Percentiles rank a stretch among this genome's conserved stretches.
phyloP scores from a whole-genome alignment of 2,888 invertebrate genomes.

The Sepiola atlantica region DNA sequence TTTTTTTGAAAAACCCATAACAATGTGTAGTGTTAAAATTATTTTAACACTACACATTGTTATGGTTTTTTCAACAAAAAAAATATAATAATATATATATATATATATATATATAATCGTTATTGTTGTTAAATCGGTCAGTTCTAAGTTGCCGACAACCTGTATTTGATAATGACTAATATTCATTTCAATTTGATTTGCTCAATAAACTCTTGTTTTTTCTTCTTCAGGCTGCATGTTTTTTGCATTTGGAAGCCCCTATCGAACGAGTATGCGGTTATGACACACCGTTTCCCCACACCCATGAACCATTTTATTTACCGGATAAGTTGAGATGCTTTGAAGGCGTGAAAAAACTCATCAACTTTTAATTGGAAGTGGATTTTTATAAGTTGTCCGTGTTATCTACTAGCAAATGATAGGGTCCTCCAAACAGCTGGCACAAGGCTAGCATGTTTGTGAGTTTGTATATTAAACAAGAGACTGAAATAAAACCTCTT shows the following conservation, averaged over 20 bases:
- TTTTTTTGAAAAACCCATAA: too few species aligned
- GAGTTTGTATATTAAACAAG: neutral
- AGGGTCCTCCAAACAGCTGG: neutral
- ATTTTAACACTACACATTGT: too few species aligned
- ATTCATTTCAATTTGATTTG: too few species aligned
- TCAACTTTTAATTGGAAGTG: constrained; percentile 79
- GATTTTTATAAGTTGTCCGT: neutral
- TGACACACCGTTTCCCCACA: constrained; percentile 98
- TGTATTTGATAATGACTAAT: too few species aligned
- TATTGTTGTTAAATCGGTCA: too few species aligned
- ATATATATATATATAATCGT: too few species aligned
- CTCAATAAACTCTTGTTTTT: neutral
- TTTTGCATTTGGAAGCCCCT: constrained; percentile 95
- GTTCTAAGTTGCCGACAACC: too few species aligned
- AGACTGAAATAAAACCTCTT: neutral
- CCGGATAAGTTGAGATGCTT: constrained; percentile 95
- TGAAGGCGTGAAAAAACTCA: constrained; percentile 84
- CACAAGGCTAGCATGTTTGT: neutral
- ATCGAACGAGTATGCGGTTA: constrained; percentile 91
- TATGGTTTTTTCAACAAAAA: too few species aligned
- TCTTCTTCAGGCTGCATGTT: constrained; percentile 88
- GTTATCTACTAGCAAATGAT: neutral
- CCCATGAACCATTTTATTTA: constrained; percentile 95
- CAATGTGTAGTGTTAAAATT: too few species aligned
- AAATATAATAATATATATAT: too few species aligned